Percentiles rank a stretch among this genome's conserved stretches.
Evolutionary conservation across 2,888 invertebrate genomes (phyloP).

Genomic region (Andrena trimmerana): DNA sequence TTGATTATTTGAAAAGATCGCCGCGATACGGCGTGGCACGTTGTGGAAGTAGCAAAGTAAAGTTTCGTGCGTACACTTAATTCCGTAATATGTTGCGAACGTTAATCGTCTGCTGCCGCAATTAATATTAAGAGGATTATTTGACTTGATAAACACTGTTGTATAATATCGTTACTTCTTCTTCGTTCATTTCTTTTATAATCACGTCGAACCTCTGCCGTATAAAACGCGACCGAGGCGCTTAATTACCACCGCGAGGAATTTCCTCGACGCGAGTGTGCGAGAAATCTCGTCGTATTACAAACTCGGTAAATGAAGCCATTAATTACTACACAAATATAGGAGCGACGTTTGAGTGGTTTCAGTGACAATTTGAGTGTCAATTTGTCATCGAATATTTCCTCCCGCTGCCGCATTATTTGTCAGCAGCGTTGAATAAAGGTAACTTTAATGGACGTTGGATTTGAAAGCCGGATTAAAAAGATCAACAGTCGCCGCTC

Average conservation of each 20-base stretch:
- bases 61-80: slow-evolving; percentile 23
- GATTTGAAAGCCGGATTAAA: not conserved
- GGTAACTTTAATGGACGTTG: not conserved
- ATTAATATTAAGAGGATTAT: slow-evolving; percentile 24
- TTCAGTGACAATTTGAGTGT: not conserved
- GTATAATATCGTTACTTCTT: not conserved
- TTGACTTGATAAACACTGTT: slow-evolving; percentile 13
- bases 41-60: slow-evolving; percentile 22
- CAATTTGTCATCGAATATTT: not conserved
- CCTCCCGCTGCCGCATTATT: not conserved
- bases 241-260: not conserved
- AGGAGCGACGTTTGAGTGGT: not conserved
- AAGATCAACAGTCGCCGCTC: not conserved
- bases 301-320: slow-evolving; percentile 12
- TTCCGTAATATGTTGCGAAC: slow-evolving; percentile 16
- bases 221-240: not conserved
- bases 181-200: too few species aligned
- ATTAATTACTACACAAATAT: slow-evolving; percentile 17
- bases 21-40: slow-evolving; percentile 43
- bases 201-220: not conserved
- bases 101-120: slow-evolving; percentile 22
- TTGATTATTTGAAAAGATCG: slow-evolving; percentile 68
- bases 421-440: slow-evolving; percentile 5
- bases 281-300: not conserved
- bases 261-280: not conserved